Conservation (phyloP, 2,113 vertebrate species). For the Lophotis ruficrista region DNA sequence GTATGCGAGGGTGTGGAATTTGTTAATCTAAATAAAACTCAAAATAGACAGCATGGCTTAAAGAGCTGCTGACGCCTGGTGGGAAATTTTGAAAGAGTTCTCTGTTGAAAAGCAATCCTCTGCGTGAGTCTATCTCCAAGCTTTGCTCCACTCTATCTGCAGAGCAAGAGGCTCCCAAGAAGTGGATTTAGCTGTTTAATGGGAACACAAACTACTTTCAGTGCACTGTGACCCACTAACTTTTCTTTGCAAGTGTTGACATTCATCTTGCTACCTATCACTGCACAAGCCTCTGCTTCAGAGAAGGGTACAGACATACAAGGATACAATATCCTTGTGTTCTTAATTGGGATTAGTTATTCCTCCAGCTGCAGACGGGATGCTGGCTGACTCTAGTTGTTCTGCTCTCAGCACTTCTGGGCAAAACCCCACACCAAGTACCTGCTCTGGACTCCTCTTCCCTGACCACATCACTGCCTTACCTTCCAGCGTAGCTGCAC, state of each 20-base stretch:
- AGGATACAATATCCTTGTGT: too few species aligned
- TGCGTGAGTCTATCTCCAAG: conserved; percentile 18
- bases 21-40: conserved; percentile 88
- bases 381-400: not conserved
- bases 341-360: not conserved
- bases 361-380: not conserved
- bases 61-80: conserved; percentile 78
- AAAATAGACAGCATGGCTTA: conserved; percentile 77
- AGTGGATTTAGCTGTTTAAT: not conserved
- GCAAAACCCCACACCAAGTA: not conserved
- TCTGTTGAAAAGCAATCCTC: conserved; percentile 64
- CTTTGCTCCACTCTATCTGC: not conserved
- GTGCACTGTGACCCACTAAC: accelerated
- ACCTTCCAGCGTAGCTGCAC: not conserved
- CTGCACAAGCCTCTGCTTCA: not conserved
- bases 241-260: not conserved
- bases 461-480: not conserved
- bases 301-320: not conserved
- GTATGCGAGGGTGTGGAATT: conserved; percentile 81
- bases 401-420: not conserved
- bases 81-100: conserved; percentile 69
- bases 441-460: not conserved
- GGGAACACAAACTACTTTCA: not conserved
- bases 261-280: not conserved
- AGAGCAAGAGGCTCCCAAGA: not conserved